Conservation (phyloP, 2,888 invertebrate genomes). For the Euplagia quadripunctaria region DNA sequence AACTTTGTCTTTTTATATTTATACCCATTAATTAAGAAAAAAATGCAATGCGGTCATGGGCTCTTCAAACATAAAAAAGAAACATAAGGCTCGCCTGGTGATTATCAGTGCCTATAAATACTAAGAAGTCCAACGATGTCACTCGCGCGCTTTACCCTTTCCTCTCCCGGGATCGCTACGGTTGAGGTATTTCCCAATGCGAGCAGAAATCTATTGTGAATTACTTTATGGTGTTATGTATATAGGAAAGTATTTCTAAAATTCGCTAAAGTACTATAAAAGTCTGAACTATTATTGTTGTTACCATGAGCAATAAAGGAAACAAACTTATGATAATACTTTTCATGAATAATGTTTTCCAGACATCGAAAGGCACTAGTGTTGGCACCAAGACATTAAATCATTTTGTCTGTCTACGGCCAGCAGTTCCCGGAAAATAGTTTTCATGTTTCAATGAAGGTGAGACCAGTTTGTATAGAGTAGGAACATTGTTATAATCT, state of each 20-base stretch:
- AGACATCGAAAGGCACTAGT: constrained; percentile 47
- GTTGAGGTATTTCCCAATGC: neutral
- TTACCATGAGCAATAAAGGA: constrained; percentile 52
- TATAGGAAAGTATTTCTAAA: neutral
- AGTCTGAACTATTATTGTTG: constrained; percentile 43
- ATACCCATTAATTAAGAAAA: no score
- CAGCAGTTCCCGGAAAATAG: constrained; percentile 49
- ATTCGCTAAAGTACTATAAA: constrained; percentile 32
- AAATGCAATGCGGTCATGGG: no score
- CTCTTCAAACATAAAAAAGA: no score
- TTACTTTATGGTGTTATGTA: neutral
- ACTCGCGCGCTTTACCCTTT: no score
- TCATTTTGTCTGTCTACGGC: constrained; percentile 53
- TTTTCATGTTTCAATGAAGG: constrained; percentile 53
- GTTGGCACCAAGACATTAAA: constrained; percentile 52
- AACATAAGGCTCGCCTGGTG: no score
- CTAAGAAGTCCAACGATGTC: no score
- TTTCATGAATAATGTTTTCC: constrained; percentile 53
- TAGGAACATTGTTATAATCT: constrained; percentile 53
- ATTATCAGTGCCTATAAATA: no score
- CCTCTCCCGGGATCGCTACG: no score
- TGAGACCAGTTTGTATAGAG: constrained; percentile 51
- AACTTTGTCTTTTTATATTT: no score
- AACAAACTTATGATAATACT: constrained; percentile 56
- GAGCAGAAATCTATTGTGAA: neutral